phyloP scores from a whole-genome alignment of 1,140 invertebrate genomes.

The Triops longicaudatus region DNA sequence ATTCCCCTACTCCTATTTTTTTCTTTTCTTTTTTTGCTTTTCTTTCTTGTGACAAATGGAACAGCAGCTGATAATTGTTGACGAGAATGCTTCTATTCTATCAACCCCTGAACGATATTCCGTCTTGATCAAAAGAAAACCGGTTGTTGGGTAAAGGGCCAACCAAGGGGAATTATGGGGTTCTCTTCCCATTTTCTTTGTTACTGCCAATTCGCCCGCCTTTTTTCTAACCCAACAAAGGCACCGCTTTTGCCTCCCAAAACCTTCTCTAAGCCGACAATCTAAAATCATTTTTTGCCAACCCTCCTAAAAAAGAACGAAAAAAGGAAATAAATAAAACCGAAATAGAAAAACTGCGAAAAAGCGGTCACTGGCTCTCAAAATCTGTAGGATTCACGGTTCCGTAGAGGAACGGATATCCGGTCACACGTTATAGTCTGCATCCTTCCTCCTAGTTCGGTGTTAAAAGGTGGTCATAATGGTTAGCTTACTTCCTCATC shows the following conservation, averaged over 20 bases:
- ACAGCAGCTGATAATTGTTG: not conserved
- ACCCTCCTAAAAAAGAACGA: not conserved
- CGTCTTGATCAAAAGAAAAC: slow-evolving; percentile 3
- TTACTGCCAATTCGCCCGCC: not conserved
- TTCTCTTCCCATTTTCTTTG: not conserved
- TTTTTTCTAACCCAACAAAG: not conserved
- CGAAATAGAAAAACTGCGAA: not conserved
- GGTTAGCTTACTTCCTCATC: not conserved
- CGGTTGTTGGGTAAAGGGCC: not conserved
- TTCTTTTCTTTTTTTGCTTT: not conserved
- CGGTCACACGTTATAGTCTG: not conserved
- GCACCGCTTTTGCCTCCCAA: not conserved
- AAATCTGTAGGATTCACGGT: slow-evolving; percentile 11
- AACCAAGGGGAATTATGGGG: not conserved
- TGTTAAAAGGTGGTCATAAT: not conserved
- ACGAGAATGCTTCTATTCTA: not conserved
- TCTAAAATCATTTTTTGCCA: not conserved
- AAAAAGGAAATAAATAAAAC: not conserved
- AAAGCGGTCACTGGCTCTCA: not conserved
- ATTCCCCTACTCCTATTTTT: not conserved
- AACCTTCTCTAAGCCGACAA: not conserved
- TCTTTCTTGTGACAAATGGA: not conserved
- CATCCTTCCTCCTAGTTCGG: not conserved
- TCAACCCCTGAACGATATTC: not conserved
- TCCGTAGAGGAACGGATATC: not conserved